These are phyloP conservation scores for Achlya flavicornis DNA, from an alignment of 2,888 invertebrate genomes.

Conservation along the genomic window DNA sequence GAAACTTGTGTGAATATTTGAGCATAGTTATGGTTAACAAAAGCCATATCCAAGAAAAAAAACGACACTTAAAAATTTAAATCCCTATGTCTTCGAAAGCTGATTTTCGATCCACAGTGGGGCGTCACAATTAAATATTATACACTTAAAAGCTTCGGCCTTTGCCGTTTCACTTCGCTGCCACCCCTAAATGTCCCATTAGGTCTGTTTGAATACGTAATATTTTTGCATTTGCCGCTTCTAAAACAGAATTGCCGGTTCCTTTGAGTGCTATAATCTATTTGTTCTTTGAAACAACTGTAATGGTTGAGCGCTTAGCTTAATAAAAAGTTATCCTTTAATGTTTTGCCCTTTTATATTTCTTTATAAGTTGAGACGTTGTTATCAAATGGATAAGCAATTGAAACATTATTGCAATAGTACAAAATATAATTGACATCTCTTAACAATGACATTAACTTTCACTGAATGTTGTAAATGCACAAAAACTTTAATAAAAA, in stretches of 20 bases:
- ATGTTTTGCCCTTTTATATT: slow-evolving; percentile 48
- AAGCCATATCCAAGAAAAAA: too few relatives aligned
- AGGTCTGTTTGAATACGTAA: slow-evolving; percentile 84
- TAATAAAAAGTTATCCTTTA: slow-evolving; percentile 72
- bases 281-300: slow-evolving; percentile 83
- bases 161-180: slow-evolving; percentile 84
- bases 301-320: slow-evolving; percentile 76
- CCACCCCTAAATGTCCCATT: slow-evolving; percentile 84
- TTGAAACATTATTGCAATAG: slow-evolving; percentile 7
- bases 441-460: slow-evolving; percentile 54
- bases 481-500: slow-evolving; percentile 56
- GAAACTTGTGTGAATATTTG: too few relatives aligned
- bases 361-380: slow-evolving; percentile 21
- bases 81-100: too few relatives aligned
- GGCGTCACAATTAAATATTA: slow-evolving; percentile 85
- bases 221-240: slow-evolving; percentile 83
- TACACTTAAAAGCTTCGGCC: slow-evolving; percentile 85
- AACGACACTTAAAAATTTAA: too few relatives aligned
- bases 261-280: slow-evolving; percentile 83
- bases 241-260: slow-evolving; percentile 82
- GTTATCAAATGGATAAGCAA: slow-evolving; percentile 21
- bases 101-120: too few relatives aligned
- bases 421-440: slow-evolving; percentile 32
- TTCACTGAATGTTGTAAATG: slow-evolving; percentile 48
- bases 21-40: too few relatives aligned